phyloP scores from a whole-genome alignment of 2,113 vertebrate genomes.

The Podarcis raffonei region DNA sequence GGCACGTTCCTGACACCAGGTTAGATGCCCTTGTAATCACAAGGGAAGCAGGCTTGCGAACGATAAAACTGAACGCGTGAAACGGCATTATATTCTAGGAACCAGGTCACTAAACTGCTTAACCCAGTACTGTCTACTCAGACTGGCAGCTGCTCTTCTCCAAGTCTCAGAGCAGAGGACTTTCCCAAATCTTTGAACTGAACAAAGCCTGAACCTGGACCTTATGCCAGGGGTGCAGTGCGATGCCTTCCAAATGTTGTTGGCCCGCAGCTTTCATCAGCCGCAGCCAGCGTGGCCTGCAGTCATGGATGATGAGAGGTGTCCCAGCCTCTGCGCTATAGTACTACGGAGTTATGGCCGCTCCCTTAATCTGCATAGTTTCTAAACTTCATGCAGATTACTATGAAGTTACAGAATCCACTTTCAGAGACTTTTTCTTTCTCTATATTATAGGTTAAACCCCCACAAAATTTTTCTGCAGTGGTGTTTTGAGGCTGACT shows the following conservation, averaged over 20 bases:
- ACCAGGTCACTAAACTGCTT: too few relatives aligned
- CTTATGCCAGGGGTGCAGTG: background rate
- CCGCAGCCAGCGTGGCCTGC: too few relatives aligned
- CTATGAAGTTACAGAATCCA: too few relatives aligned
- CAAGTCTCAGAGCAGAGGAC: background rate
- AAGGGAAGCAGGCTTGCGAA: background rate
- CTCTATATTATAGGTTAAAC: background rate
- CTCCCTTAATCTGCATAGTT: background rate
- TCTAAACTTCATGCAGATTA: background rate
- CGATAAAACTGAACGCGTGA: background rate
- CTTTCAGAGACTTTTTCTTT: background rate
- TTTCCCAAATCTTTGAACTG: background rate
- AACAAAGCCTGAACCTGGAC: background rate
- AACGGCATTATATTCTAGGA: background rate
- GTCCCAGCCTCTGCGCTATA: background rate
- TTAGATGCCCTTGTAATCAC: too few relatives aligned
- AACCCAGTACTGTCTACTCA: too few relatives aligned
- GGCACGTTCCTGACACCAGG: too few relatives aligned
- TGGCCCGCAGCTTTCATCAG: too few relatives aligned
- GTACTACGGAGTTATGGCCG: background rate
- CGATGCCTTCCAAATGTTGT: too few relatives aligned
- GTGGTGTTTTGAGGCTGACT: background rate
- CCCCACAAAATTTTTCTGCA: background rate
- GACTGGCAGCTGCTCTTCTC: too few relatives aligned
- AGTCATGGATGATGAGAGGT: too few relatives aligned